A percentile compares a stretch with the other conserved stretches of the same genome.
Evolutionary conservation across 2,888 invertebrate genomes (phyloP).

Genomic region (Agrotis clavis): DNA sequence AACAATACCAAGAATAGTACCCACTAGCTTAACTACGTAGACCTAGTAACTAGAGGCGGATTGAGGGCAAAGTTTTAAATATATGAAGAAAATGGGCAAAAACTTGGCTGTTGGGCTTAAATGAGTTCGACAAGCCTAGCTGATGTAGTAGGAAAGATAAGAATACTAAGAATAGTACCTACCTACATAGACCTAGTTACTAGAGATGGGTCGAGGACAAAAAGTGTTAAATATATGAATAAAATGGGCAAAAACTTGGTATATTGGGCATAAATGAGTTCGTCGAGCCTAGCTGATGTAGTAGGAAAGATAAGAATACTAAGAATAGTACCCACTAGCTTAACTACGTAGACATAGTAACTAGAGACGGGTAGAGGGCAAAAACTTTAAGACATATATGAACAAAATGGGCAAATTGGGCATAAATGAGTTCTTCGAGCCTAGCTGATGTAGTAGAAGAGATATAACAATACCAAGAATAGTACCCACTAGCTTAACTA

Average conservation of each 20-base stretch:
- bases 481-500: not conserved
- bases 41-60: not conserved
- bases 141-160: conserved; percentile 25
- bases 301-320: conserved; percentile 8
- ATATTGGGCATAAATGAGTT: not conserved
- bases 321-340: not conserved
- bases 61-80: too few relatives aligned
- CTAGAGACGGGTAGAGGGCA: too few relatives aligned
- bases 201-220: too few relatives aligned
- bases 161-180: not conserved
- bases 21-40: not conserved
- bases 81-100: too few relatives aligned
- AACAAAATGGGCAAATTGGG: too few relatives aligned
- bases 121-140: conserved; percentile 15
- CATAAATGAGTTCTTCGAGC: conserved; percentile 7
- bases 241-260: too few relatives aligned
- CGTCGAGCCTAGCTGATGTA: conserved; percentile 33
- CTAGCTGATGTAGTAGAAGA: conserved; percentile 21
- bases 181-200: not conserved
- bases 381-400: too few relatives aligned
- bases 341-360: not conserved
- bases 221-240: too few relatives aligned
- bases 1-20: not conserved
- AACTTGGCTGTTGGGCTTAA: too few relatives aligned
- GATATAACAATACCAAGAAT: conserved; percentile 12